A percentile compares a stretch with the other conserved stretches of the same genome.
These are phyloP conservation scores for Epiperipatus broadwayi DNA, from an alignment of 2,888 invertebrate species.

Conservation along the genomic window DNA sequence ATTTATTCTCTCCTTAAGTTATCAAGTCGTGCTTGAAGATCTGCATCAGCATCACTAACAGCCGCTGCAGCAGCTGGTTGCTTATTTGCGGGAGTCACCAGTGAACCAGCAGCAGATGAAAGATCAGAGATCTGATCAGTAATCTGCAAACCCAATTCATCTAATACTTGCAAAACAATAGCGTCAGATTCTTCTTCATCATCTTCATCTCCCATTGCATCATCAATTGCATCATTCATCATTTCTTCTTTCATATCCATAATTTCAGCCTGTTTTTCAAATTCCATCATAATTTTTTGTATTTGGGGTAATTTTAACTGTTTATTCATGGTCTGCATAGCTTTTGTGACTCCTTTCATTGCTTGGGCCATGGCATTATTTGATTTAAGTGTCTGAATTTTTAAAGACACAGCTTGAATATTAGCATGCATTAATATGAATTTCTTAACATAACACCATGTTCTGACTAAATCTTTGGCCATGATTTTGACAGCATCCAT, in stretches of 20 bases:
- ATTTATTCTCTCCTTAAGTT: too few species aligned
- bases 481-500: slow-evolving; percentile 38
- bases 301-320: slow-evolving; percentile 36
- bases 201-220: slow-evolving; percentile 34
- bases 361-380: slow-evolving; percentile 36
- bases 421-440: slow-evolving; percentile 36
- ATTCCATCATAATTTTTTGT: slow-evolving; percentile 35
- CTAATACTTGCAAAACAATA: slow-evolving; percentile 31
- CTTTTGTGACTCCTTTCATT: slow-evolving; percentile 36
- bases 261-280: slow-evolving; percentile 37
- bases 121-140: slow-evolving; percentile 31
- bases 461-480: slow-evolving; percentile 36
- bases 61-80: slow-evolving; percentile 20
- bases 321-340: slow-evolving; percentile 36
- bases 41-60: slow-evolving; percentile 31
- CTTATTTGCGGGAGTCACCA: slow-evolving; percentile 8
- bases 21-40: slow-evolving; percentile 32
- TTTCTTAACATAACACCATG: slow-evolving; percentile 34
- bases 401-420: slow-evolving; percentile 33
- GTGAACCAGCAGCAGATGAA: slow-evolving; percentile 19
- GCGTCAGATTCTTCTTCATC: slow-evolving; percentile 34
- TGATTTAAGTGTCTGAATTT: slow-evolving; percentile 34
- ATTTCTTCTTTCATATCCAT: slow-evolving; percentile 39
- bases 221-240: slow-evolving; percentile 37
- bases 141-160: slow-evolving; percentile 35